Evolutionary conservation across 2,888 invertebrate species (phyloP).

Genomic region (Melipona bicolor): DNA sequence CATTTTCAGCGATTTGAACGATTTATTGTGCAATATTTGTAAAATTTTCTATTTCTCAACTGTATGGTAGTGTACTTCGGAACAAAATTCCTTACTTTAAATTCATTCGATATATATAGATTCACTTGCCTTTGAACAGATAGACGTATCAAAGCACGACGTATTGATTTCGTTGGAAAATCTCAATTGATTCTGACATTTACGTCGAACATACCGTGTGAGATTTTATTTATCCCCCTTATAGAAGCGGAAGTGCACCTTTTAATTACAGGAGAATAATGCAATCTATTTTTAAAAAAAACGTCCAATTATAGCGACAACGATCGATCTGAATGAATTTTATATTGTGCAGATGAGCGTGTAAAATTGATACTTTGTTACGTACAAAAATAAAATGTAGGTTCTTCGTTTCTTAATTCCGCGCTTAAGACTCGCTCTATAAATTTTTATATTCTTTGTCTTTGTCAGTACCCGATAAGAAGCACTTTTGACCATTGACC

Average conservation of each 20-base stretch:
- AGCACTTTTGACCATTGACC: too few relatives aligned
- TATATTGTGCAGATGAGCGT: too few relatives aligned
- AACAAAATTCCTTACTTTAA: too few relatives aligned
- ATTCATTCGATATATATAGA: not conserved
- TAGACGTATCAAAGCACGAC: slow-evolving; percentile 22
- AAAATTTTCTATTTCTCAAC: too few relatives aligned
- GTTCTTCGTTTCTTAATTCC: not conserved
- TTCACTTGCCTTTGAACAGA: slow-evolving; percentile 31
- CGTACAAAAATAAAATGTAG: not conserved
- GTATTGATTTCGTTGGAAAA: not conserved
- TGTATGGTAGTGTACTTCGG: too few relatives aligned
- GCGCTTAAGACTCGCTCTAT: not conserved
- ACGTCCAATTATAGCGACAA: not conserved
- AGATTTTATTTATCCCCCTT: too few relatives aligned
- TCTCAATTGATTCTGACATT: not conserved
- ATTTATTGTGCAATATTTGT: too few relatives aligned
- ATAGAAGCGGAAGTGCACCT: not conserved
- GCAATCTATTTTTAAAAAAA: not conserved
- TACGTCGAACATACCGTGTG: not conserved
- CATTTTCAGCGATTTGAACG: too few relatives aligned
- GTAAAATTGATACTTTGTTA: not conserved
- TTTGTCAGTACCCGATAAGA: too few relatives aligned
- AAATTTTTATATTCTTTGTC: too few relatives aligned
- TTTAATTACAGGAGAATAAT: not conserved
- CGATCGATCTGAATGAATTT: too few relatives aligned